Conservation (phyloP, 2,888 invertebrate species). For the Pammene fasciana region DNA sequence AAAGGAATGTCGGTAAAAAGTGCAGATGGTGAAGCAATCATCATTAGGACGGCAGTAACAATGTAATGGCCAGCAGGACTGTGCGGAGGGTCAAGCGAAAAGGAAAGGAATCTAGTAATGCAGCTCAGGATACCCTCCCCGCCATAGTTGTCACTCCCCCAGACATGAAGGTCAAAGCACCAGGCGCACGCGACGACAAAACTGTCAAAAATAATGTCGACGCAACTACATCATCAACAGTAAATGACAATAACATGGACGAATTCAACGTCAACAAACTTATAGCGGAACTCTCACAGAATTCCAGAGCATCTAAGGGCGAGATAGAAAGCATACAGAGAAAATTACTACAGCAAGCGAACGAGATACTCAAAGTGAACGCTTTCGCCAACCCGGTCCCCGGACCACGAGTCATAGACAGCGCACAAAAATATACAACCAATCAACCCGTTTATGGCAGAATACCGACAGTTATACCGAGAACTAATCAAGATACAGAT, state of each 20-base stretch:
- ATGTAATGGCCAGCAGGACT: slow-evolving; percentile 87
- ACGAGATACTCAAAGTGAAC: slow-evolving; percentile 79
- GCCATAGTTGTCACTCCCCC: slow-evolving; percentile 69
- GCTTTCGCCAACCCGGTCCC: slow-evolving; percentile 66
- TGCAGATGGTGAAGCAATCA: slow-evolving; percentile 59
- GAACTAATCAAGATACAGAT: slow-evolving; percentile 55
- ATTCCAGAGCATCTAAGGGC: slow-evolving; percentile 72
- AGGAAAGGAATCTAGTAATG: slow-evolving; percentile 61
- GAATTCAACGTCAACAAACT: slow-evolving; percentile 74
- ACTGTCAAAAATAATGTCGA: slow-evolving; percentile 49
- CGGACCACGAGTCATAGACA: slow-evolving; percentile 66
- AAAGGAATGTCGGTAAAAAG: slow-evolving; percentile 51
- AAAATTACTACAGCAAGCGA: slow-evolving; percentile 74
- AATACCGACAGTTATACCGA: slow-evolving; percentile 61
- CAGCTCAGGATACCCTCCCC: slow-evolving; percentile 58
- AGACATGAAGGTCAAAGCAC: slow-evolving; percentile 73
- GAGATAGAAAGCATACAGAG: slow-evolving; percentile 78
- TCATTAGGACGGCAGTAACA: slow-evolving; percentile 65
- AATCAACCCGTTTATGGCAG: slow-evolving; percentile 68
- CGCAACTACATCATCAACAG: slow-evolving; percentile 37
- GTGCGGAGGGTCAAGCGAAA: slow-evolving; percentile 89
- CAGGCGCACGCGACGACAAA: slow-evolving; percentile 55
- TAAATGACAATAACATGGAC: slow-evolving; percentile 58
- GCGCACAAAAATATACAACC: slow-evolving; percentile 64
- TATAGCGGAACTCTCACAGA: slow-evolving; percentile 75